A percentile compares a stretch with the other conserved stretches of the same genome.
Conservation (phyloP, 2,113 vertebrate genomes). For the Orcinus orca region DNA sequence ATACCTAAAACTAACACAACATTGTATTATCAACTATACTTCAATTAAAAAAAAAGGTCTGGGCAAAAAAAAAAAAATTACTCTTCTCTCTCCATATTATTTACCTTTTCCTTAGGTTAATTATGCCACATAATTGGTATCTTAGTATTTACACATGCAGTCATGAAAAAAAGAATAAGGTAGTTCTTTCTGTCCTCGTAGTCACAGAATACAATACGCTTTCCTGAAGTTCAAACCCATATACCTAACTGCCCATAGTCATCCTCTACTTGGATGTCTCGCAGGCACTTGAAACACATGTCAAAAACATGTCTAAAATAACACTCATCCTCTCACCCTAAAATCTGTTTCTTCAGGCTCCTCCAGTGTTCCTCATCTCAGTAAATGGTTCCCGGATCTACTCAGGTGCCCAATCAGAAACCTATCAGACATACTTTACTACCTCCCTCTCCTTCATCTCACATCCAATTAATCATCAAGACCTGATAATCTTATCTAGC, state of each 20-base stretch:
- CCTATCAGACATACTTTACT: background rate
- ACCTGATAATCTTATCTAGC: background rate
- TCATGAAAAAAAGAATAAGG: background rate
- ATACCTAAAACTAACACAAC: background rate
- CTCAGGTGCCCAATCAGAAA: background rate
- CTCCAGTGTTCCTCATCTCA: background rate
- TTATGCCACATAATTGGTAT: background rate
- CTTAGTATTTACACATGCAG: background rate
- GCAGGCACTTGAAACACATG: background rate
- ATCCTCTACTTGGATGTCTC: background rate
- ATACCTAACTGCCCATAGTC: background rate
- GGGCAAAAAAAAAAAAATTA: background rate
- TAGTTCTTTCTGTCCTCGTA: background rate
- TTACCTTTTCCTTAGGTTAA: slow-evolving; percentile 27
- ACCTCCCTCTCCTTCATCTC: background rate
- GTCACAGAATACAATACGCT: background rate
- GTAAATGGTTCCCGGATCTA: background rate
- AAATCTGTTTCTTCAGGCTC: background rate
- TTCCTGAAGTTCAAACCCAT: background rate
- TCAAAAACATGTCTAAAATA: background rate
- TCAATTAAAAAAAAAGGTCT: background rate
- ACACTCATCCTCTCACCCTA: background rate
- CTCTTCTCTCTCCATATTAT: background rate
- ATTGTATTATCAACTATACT: background rate
- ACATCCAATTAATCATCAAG: background rate